Percentiles rank a stretch among this genome's conserved stretches.
phyloP scores from a whole-genome alignment of 2,797 vertebrate genomes.

The Urocyon cinereoargenteus region DNA sequence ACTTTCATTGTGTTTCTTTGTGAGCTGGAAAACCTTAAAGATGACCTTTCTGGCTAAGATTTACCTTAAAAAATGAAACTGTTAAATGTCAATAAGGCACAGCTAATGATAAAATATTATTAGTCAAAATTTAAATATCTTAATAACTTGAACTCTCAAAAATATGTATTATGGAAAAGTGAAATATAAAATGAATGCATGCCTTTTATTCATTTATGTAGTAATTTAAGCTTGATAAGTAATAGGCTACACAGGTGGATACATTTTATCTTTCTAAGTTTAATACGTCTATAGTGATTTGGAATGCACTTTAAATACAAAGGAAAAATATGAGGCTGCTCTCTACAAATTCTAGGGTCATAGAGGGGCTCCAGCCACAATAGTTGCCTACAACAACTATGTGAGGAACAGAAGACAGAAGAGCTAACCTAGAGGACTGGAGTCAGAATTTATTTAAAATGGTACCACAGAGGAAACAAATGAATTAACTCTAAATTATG shows the following conservation, averaged over 20 bases:
- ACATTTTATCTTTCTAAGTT: background rate
- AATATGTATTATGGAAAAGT: background rate
- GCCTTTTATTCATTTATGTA: constrained; percentile 54
- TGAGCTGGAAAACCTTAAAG: constrained; percentile 56
- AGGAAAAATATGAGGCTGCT: background rate
- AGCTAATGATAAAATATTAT: constrained; percentile 58
- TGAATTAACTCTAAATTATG: background rate
- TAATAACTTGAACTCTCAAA: constrained; percentile 39
- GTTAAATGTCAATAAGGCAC: constrained; percentile 7
- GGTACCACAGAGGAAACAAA: background rate
- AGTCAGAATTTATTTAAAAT: background rate
- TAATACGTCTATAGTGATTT: background rate
- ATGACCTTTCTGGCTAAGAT: constrained; percentile 48
- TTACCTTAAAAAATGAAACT: constrained; percentile 44
- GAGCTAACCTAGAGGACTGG: background rate
- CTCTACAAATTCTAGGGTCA: background rate
- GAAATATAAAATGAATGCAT: constrained; percentile 53
- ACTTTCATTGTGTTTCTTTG: constrained; percentile 42
- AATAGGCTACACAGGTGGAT: background rate
- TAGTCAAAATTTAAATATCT: constrained; percentile 56
- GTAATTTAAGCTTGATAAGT: background rate
- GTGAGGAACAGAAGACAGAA: background rate
- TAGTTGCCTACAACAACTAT: background rate
- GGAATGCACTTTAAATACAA: background rate
- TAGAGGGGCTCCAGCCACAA: background rate